phyloP scores from a whole-genome alignment of 2,113 vertebrate species.

The Azemiops feae region DNA sequence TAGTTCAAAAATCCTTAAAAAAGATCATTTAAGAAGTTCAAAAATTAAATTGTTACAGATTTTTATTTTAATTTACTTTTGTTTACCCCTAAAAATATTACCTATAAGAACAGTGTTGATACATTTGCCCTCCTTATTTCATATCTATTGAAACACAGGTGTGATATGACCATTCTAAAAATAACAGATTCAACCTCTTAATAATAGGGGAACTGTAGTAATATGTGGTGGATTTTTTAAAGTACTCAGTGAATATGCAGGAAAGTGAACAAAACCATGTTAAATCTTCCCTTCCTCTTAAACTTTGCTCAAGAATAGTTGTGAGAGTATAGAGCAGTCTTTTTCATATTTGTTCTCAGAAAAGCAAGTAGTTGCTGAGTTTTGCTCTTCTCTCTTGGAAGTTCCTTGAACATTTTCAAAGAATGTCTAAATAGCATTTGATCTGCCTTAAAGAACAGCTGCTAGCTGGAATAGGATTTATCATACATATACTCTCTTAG shows the following conservation, averaged over 20 bases:
- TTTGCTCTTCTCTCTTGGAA: background rate
- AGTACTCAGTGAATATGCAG: background rate
- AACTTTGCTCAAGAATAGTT: background rate
- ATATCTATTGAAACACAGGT: background rate
- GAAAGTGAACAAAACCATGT: too few species aligned
- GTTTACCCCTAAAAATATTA: background rate
- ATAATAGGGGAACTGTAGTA: background rate
- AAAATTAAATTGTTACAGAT: background rate
- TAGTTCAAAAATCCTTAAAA: too few species aligned
- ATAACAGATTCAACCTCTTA: background rate
- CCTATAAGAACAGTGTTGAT: background rate
- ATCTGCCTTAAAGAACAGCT: background rate
- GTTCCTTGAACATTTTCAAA: background rate
- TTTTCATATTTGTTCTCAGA: background rate
- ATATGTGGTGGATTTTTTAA: background rate
- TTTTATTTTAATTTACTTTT: background rate
- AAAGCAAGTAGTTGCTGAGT: background rate
- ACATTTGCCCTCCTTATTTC: background rate
- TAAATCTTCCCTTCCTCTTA: background rate
- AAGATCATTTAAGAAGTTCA: background rate
- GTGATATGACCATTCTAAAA: background rate
- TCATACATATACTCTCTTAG: background rate
- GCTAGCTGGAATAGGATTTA: background rate
- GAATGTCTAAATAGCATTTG: background rate
- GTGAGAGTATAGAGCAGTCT: background rate